phyloP scores from a whole-genome alignment of 30 jellyfish, hydroid and myxozoan species.

The Phacellophora camtschatica region DNA sequence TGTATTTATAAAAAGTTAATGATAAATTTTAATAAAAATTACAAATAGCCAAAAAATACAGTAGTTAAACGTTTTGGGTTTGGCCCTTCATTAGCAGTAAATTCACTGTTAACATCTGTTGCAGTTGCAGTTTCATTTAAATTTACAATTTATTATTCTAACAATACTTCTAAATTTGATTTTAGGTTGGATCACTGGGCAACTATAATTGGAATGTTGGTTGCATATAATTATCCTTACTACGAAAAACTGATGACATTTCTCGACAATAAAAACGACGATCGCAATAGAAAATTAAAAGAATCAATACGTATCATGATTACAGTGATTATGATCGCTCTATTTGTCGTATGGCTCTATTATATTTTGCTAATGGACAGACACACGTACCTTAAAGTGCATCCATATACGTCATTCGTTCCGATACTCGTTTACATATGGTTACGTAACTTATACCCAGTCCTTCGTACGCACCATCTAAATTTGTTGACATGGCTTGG shows the following conservation, averaged over 20 bases:
- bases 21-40: too few species aligned
- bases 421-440: conserved; percentile 77
- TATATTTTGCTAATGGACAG: conserved; percentile 46
- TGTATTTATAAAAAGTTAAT: too few species aligned
- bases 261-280: conserved; percentile 68
- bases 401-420: conserved; percentile 87
- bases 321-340: conserved; percentile 32
- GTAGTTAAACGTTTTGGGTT: too few species aligned
- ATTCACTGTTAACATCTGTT: background rate
- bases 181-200: conserved; percentile 95
- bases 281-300: conserved; percentile 30
- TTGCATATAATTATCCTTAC: conserved; percentile 81
- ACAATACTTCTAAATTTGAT: background rate
- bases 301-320: conserved; percentile 64
- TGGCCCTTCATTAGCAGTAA: too few species aligned
- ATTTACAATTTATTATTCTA: too few species aligned
- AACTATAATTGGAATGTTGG: conserved; percentile 87
- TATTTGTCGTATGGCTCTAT: conserved; percentile 70
- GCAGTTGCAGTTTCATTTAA: too few species aligned
- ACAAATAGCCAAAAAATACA: too few species aligned
- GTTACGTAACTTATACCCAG: conserved; percentile 87
- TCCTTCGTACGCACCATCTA: conserved; percentile 68
- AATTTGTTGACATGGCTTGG: conserved; percentile 88
- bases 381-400: conserved; percentile 62
- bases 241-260: conserved; percentile 58